Base-by-base conservation (phyloP, 2,888 invertebrate genomes). In the Embidobia sp. region DNA sequence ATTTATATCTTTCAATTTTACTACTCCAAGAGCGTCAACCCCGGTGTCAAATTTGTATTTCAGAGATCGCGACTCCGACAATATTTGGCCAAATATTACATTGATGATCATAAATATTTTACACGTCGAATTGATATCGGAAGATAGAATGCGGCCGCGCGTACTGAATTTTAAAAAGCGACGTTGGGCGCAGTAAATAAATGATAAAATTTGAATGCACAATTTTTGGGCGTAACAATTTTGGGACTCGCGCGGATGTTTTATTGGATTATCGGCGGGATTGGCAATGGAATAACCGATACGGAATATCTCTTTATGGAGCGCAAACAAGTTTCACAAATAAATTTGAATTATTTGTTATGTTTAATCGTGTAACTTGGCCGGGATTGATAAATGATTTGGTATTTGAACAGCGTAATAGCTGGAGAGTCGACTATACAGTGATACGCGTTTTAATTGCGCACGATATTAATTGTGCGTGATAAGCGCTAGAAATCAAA, bases 271-370 rank as follows among this genome's bases (percentile, higher is more conserved):
- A 57, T 13, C 35, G 5, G 29, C 53, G 13, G 31, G 40, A 49
- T 57, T 19, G 37, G 40, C 51, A 35, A 51, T 44, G 69, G 31
- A 51, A 44, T 51, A 61, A 70, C 44, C 18, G 51, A 44, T 35
- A 53, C 26, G 27, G n/a, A 29, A 16, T 40, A 57, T 49, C 40
- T 16, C 18, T 69, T 53, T 59, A 61, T 61, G 15, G 59, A 70
- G 59, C 51, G 31, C 33, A 19, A 11, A 37, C 53, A 19, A 27
- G 29, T 51, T 46, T 33, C 1, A 8, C 37, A 53, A 70, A 53
- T 70, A 53, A 53, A 61, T 70, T 70, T 53, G 37, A 44, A 61
- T 61, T 70, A 70, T 70, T 70, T 53, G 44, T 61, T 51, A 61
- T 53, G 61, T 61, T 70, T 61, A 61, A 70, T 59, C 59, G 59